Evolutionary conservation across 1,140 invertebrate species (phyloP).

Genomic region (Micrasema longulum): DNA sequence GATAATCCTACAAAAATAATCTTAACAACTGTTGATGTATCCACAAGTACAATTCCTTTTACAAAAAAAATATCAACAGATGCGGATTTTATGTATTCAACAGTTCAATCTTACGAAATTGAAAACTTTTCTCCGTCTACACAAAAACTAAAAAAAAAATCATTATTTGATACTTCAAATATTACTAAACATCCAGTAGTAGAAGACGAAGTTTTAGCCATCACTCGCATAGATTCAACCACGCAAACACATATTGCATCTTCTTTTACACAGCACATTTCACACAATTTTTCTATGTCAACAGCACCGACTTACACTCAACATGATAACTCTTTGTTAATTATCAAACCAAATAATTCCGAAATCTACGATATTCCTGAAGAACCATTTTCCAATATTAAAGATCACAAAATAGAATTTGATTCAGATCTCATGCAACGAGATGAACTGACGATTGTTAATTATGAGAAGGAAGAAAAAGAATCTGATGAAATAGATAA

Average conservation of each 20-base stretch:
- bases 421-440: slow-evolving; percentile 51
- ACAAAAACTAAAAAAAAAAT: too few relatives aligned
- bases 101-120: too few relatives aligned
- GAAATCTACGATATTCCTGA: slow-evolving; percentile 1
- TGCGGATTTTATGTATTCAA: too few relatives aligned
- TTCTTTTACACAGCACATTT: neutral
- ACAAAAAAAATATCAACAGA: too few relatives aligned
- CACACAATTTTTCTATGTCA: neutral
- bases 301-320: neutral
- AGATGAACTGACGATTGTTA: slow-evolving; percentile 53
- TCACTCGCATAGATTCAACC: neutral
- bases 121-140: too few relatives aligned
- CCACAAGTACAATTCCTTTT: too few relatives aligned
- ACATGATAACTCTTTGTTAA: slow-evolving; percentile 11
- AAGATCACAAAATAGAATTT: neutral
- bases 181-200: too few relatives aligned
- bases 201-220: too few relatives aligned
- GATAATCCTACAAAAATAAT: too few relatives aligned
- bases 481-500: slow-evolving; percentile 18
- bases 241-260: neutral
- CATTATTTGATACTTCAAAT: too few relatives aligned
- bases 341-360: slow-evolving; percentile 15
- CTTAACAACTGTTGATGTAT: too few relatives aligned
- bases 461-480: slow-evolving; percentile 46
- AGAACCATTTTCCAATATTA: neutral